phyloP scores from a whole-genome alignment of 1,140 invertebrate genomes.

The Globodera rostochiensis region DNA sequence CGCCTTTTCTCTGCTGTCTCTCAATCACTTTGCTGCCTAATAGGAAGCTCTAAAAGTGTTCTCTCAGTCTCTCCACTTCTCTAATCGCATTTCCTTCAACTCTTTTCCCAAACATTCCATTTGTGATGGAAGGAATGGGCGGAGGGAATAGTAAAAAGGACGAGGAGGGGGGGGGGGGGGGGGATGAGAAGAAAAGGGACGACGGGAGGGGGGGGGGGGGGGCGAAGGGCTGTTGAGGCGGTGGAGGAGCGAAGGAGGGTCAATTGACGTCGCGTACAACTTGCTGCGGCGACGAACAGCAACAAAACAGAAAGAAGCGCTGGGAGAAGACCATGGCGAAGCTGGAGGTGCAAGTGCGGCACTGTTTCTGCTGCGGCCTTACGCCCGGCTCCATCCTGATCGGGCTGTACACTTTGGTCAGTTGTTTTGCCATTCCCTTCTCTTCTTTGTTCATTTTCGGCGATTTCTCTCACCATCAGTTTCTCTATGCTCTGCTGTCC shows the following conservation, averaged over 20 bases:
- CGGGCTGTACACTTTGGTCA: conserved; percentile 62
- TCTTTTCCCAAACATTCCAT: too few relatives aligned
- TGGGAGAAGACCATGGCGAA: conserved; percentile 34
- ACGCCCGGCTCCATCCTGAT: conserved; percentile 57
- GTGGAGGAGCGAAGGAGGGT: background rate
- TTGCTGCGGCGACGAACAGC: background rate
- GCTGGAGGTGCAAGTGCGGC: conserved; percentile 62
- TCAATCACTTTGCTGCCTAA: too few relatives aligned
- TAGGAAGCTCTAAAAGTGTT: too few relatives aligned
- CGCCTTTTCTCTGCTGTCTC: too few relatives aligned
- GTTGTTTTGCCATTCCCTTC: conserved; percentile 32
- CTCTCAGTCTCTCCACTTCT: too few relatives aligned
- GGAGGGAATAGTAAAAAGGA: background rate
- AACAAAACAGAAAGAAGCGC: background rate
- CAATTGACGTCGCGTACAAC: background rate
- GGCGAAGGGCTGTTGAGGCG: background rate
- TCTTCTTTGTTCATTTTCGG: background rate
- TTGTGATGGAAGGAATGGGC: too few relatives aligned
- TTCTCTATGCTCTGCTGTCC: conserved; percentile 57
- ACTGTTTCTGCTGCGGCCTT: conserved; percentile 63
- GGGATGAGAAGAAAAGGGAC: background rate
- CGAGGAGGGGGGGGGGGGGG: too few relatives aligned
- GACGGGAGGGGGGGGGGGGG: too few relatives aligned
- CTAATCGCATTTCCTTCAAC: too few relatives aligned
- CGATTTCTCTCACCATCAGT: conserved; percentile 28